Conservation (phyloP, 2,888 invertebrate species). For the Agonopterix subpropinquella region DNA sequence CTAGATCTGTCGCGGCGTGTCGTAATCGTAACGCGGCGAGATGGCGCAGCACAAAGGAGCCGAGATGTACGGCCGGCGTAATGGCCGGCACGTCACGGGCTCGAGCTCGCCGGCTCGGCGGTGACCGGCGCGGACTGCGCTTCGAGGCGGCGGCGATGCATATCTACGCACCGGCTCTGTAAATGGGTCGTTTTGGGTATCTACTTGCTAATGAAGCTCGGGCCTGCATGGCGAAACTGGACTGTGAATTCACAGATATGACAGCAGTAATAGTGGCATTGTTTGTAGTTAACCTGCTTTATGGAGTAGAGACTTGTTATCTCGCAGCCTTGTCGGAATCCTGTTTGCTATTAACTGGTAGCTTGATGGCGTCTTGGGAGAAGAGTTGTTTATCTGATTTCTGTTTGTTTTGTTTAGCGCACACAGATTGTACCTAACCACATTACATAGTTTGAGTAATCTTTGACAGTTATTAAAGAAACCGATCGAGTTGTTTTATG, state of each 20-base stretch:
- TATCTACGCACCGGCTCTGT: slow-evolving; percentile 66
- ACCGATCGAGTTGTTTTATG: no score
- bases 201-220: slow-evolving; percentile 70
- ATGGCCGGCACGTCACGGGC: slow-evolving; percentile 64
- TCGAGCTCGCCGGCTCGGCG: slow-evolving; percentile 25
- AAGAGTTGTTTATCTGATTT: neutral
- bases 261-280: slow-evolving; percentile 48
- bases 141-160: slow-evolving; percentile 63
- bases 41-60: slow-evolving; percentile 66
- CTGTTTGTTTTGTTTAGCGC: neutral
- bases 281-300: slow-evolving; percentile 42
- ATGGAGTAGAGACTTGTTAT: slow-evolving; percentile 20
- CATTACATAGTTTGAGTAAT: no score
- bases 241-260: slow-evolving; percentile 62
- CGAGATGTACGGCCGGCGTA: slow-evolving; percentile 65
- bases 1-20: slow-evolving; percentile 67
- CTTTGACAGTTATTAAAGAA: no score
- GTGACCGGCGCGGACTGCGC: slow-evolving; percentile 10
- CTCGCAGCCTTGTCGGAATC: neutral
- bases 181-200: slow-evolving; percentile 72
- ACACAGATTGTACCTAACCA: neutral
- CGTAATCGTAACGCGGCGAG: slow-evolving; percentile 65
- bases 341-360: neutral
- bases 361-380: neutral
- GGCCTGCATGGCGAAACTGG: slow-evolving; percentile 55